Base-by-base conservation (phyloP, 1,140 invertebrate genomes). In the Polypedilum pembai region DNA sequence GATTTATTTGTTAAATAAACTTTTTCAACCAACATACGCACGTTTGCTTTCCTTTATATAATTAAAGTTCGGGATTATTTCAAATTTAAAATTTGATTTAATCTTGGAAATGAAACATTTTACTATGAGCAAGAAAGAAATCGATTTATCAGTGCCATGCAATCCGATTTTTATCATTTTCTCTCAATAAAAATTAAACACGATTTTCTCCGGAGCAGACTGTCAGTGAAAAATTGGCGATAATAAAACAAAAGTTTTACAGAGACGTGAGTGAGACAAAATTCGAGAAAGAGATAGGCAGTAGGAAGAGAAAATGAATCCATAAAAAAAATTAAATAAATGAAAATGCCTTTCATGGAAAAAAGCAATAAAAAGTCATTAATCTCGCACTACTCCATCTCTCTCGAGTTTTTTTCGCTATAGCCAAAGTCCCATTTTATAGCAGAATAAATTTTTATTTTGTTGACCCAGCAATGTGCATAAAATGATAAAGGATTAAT, bases 1-100 rank as follows among this genome's bases (percentile, higher is more conserved):
- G 91, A 93, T 80, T 86, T 94, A 7, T 93, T 94, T 80, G 91
- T 92, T 41, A 91, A 91, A 85, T 91, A 88, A 83, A 80, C 18
- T 20, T n/a, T 1, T 33, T 33, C 5, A 33, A 33, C n/a, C n/a
- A n/a, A n/a, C n/a, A n/a, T 33, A 33, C 24, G 24, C 24, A 33
- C 24, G 24, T 33, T 33, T 33, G 24, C 24, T 33, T 33, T 5
- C 24, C 24, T 33, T 33, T 33, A 3, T 33, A 33, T 33, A 33
- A 33, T 3, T 33, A 3, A 33, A 33, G 24, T 33, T 33, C 24
- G 5, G 24, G 24, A 33, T 33, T 33, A 33, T 33, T 33, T 33
- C 24, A 33, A 33, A 33, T 33, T 33, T 33, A 3, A 33, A 33
- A 33, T 33, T 33, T 33, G 24, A 33, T 33, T 33, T 33, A 33